Evolutionary conservation across 2,888 invertebrate genomes (phyloP), one percentile per base, ranked within the genome.

Genomic region (Drosophila austrosaltans): DNA sequence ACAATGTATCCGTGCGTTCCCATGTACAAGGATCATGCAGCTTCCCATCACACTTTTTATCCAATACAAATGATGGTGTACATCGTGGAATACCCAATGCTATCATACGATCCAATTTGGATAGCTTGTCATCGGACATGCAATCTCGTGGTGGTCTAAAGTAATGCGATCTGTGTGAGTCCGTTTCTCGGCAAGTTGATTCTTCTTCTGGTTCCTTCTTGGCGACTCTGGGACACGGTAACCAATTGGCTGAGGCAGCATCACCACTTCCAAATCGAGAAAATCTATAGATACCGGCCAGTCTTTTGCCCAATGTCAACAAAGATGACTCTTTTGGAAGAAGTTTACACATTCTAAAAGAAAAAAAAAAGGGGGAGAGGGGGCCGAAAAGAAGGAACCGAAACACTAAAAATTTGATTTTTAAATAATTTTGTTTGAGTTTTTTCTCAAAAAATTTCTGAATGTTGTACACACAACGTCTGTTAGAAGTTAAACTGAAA

Each of bases 1-100:
- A 12, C 0, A 12, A 8, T 0, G 63, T 2, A 22, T 87, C 76
- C 0, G 72, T 1, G 0, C 81, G 75, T 7, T 12, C 39, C 8
- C 32, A 20, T 2, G 20, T 44, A 16, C 85, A 69, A 0, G 28
- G 53, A 2, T 16, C 28, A 2, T 20, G 8, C 1, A 20, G 0
- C 8, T 20, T 25, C 1, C 1, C 12, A 25, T 48, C 25, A 48
- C 48, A 48, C 2, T 48, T 12, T 10, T 48, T 48, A 12, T 48
- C 25, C 25, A 48, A 22, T 10, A 48, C 48, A 12, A 48, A 25
- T 16, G 48, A 10, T 5, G 48, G 48, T 4, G 22, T 10, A 25
- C 48, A 48, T 4, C 48, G 22, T 12, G 48, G 48, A 48, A 48
- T 25, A 12, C 25, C 48, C 25, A 25, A 25, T 4, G 36, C 36